Percentiles rank a stretch among this genome's conserved stretches.
Conservation (phyloP, 2,797 vertebrate species). For the Microctenopoma lineatum region DNA sequence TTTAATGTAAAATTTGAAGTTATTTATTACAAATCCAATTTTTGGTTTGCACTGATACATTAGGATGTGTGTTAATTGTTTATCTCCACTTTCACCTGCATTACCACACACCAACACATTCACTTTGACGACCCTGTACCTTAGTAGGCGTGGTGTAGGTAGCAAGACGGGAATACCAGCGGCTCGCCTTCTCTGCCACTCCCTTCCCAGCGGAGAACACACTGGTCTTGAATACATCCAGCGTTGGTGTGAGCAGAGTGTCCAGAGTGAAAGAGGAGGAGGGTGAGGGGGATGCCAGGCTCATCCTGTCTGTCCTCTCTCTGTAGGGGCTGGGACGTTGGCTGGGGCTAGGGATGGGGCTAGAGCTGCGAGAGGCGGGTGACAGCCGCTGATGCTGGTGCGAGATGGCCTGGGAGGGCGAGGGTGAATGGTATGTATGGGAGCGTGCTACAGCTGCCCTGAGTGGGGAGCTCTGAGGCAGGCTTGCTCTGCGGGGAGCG, state of each 20-base stretch:
- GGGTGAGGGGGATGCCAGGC: constrained; percentile 78
- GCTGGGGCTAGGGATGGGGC: constrained; percentile 75
- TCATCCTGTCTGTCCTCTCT: constrained; percentile 77
- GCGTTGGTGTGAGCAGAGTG: constrained; percentile 88
- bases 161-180: constrained; percentile 92
- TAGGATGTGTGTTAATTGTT: neutral
- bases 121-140: constrained; percentile 50
- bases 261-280: constrained; percentile 89
- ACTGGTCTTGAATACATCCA: constrained; percentile 91
- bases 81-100: neutral
- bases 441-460: constrained; percentile 83
- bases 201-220: constrained; percentile 94
- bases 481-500: constrained; percentile 72
- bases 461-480: constrained; percentile 86
- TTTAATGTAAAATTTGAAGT: neutral
- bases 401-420: constrained; percentile 83
- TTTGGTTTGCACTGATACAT: neutral
- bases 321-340: constrained; percentile 84
- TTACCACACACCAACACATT: neutral
- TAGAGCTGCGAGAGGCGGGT: constrained; percentile 78
- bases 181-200: constrained; percentile 94
- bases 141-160: constrained; percentile 89
- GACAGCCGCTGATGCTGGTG: constrained; percentile 90
- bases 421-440: constrained; percentile 83
- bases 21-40: neutral